A percentile compares a stretch with the other conserved stretches of the same genome.
phyloP scores from a whole-genome alignment of 2,113 vertebrate genomes.

The Melanocharis versteri region DNA sequence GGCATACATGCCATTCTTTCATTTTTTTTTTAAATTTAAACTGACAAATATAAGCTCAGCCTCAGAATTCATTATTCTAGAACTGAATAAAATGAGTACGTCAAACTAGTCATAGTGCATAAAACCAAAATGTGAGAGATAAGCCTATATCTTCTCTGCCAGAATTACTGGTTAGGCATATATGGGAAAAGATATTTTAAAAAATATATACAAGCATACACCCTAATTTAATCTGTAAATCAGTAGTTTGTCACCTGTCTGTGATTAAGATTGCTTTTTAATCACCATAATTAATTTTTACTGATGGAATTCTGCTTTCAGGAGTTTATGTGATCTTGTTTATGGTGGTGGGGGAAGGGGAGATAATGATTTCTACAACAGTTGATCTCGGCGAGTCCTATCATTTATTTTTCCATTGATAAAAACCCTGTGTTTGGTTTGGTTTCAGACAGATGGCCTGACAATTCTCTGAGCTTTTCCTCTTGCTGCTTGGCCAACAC shows the following conservation, averaged over 20 bases:
- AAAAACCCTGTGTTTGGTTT: background rate
- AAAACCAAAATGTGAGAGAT: background rate
- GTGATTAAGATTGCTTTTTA: background rate
- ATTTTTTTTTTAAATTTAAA: background rate
- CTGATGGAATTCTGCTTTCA: background rate
- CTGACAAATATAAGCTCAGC: background rate
- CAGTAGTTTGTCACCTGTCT: background rate
- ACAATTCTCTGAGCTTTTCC: background rate
- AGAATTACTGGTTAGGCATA: background rate
- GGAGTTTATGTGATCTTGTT: background rate
- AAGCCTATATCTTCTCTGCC: background rate
- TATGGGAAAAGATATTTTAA: background rate
- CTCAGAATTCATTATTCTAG: background rate
- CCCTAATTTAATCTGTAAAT: background rate
- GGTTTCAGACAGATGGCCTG: background rate
- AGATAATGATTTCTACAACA: background rate
- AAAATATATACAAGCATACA: background rate
- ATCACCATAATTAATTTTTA: background rate
- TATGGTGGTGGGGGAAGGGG: background rate
- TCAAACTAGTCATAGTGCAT: background rate
- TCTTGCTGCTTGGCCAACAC: background rate
- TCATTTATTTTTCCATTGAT: background rate
- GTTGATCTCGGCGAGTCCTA: background rate
- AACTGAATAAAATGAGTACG: background rate
- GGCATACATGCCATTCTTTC: background rate